Conservation (phyloP, 1,140 invertebrate genomes). For the Paramacrobiotus metropolitanus region DNA sequence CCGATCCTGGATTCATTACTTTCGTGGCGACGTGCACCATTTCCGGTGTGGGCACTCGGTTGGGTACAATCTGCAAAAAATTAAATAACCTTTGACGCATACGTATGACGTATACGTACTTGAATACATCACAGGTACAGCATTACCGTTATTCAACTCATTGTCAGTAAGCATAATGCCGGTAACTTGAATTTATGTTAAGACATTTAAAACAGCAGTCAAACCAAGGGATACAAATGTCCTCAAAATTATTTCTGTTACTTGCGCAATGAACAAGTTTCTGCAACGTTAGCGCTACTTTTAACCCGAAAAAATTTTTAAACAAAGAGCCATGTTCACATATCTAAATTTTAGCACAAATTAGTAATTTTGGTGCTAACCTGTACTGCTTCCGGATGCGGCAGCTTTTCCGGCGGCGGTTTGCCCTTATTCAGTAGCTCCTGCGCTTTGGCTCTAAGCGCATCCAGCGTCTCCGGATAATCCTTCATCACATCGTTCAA, state of each 20-base stretch:
- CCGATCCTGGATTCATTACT: too few relatives aligned
- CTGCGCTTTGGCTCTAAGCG: constrained; percentile 25
- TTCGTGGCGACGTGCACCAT: too few relatives aligned
- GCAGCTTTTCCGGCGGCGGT: background rate
- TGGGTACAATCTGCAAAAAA: too few relatives aligned
- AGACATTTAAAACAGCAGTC: too few relatives aligned
- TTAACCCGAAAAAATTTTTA: background rate
- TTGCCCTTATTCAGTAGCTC: constrained; percentile 5
- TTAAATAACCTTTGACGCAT: too few relatives aligned
- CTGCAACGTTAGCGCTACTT: background rate
- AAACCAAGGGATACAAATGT: too few relatives aligned
- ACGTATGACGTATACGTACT: too few relatives aligned
- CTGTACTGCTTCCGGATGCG: background rate
- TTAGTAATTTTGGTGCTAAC: background rate
- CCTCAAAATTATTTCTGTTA: background rate
- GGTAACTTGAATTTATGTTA: too few relatives aligned
- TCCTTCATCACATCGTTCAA: constrained; percentile 30
- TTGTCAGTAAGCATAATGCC: too few relatives aligned
- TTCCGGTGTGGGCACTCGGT: too few relatives aligned
- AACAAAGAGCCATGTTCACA: background rate
- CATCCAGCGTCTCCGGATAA: constrained; percentile 28
- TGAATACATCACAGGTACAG: too few relatives aligned
- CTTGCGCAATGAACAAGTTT: background rate
- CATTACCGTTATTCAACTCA: too few relatives aligned
- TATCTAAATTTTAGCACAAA: background rate